Evolutionary conservation across 2,888 invertebrate genomes (phyloP).

Genomic region (Agrochola lychnidis): DNA sequence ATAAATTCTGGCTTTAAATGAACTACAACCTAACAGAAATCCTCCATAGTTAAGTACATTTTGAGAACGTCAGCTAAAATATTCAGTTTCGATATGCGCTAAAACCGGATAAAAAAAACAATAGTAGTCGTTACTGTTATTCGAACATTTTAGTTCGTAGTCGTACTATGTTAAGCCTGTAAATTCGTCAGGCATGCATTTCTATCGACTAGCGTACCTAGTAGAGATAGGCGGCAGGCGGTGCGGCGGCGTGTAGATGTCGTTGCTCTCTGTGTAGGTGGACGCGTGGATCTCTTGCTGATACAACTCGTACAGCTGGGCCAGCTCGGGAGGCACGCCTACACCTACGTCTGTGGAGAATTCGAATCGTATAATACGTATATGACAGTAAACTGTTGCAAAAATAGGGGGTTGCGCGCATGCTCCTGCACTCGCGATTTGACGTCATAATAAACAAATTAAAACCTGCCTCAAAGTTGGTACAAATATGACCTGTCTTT

Average conservation of each 20-base stretch:
- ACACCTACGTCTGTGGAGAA: conserved; percentile 91
- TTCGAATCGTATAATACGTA: no score
- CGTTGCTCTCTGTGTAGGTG: conserved; percentile 92
- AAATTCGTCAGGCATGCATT: not conserved
- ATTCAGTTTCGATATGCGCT: not conserved
- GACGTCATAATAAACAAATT: no score
- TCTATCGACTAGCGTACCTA: conserved; percentile 80
- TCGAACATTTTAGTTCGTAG: conserved; percentile 4
- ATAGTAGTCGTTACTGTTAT: not conserved
- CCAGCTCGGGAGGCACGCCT: conserved; percentile 93
- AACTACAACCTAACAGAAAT: not conserved
- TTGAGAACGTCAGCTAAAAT: not conserved
- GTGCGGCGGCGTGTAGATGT: conserved; percentile 88
- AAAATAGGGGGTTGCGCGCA: no score
- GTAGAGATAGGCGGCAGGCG: conserved; percentile 92
- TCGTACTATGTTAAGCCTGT: not conserved
- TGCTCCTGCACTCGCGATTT: no score
- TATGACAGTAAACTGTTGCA: not conserved
- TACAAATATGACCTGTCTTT: no score
- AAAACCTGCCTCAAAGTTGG: no score
- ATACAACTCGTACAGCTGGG: conserved; percentile 95
- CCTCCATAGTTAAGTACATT: not conserved
- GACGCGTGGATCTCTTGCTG: conserved; percentile 97
- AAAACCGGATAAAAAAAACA: not conserved
- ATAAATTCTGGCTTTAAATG: conserved; percentile 7